Evolutionary conservation across 2,888 invertebrate species (phyloP).

Genomic region (Exocentrus adspersus): DNA sequence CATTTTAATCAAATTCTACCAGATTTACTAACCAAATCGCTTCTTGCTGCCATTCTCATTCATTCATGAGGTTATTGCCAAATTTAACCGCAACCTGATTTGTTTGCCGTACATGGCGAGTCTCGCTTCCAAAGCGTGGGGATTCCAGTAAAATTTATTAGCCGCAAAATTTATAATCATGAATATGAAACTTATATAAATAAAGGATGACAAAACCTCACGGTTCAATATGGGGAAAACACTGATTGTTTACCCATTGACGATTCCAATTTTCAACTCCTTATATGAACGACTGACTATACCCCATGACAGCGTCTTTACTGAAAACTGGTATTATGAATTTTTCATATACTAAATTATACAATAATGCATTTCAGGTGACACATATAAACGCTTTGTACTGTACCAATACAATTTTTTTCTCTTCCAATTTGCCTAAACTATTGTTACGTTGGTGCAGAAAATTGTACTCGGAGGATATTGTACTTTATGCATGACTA

Average conservation of each 20-base stretch:
- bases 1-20: too few species aligned
- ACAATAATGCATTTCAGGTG: too few species aligned
- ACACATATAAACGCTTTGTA: too few species aligned
- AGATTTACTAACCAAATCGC: too few species aligned
- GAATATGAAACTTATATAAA: constrained; percentile 1
- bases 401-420: too few species aligned
- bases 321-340: too few species aligned
- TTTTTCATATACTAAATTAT: too few species aligned
- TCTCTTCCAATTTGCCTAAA: too few species aligned
- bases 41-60: too few species aligned
- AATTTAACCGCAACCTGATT: constrained; percentile 17
- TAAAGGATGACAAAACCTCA: constrained; percentile 7
- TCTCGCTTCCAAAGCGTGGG: constrained; percentile 8
- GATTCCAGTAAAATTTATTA: constrained; percentile 1
- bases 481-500: constrained; percentile 3
- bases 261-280: background rate
- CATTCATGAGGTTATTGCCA: too few species aligned
- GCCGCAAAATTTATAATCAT: constrained; percentile 13
- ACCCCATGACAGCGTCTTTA: too few species aligned
- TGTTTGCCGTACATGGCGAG: constrained; percentile 19
- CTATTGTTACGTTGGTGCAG: background rate
- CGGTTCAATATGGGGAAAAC: background rate
- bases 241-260: background rate
- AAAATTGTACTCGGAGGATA: background rate
- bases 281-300: background rate